Evolutionary conservation across 2,113 vertebrate genomes (phyloP).

Genomic region (Motacilla tschutschensis): DNA sequence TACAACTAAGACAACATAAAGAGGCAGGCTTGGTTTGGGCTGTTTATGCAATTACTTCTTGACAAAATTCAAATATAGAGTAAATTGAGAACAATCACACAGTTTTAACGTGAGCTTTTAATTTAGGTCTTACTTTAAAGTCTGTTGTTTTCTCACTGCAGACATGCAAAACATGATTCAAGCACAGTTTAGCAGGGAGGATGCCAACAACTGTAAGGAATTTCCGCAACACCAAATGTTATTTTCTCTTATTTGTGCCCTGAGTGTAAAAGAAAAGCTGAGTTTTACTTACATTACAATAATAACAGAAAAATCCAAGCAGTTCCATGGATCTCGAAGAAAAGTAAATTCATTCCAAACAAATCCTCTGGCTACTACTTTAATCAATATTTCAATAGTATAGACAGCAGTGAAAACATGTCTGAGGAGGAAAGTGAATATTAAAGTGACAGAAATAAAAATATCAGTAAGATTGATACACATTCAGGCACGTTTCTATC

Average conservation of each 20-base stretch:
- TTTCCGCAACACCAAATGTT: background rate
- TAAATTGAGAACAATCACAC: background rate
- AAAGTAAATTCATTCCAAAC: conserved; percentile 87
- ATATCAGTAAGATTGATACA: background rate
- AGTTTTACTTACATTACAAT: conserved; percentile 82
- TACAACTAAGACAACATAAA: background rate
- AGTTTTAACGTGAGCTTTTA: background rate
- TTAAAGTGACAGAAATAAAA: conserved; percentile 24
- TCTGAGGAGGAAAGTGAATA: conserved; percentile 68
- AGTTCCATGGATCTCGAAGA: conserved; percentile 92
- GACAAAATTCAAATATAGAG: background rate
- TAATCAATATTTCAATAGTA: conserved; percentile 86
- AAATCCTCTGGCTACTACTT: conserved; percentile 90
- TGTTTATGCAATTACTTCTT: background rate
- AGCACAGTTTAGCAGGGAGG: background rate
- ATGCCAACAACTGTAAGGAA: background rate
- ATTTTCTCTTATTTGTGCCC: background rate
- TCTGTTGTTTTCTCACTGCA: background rate
- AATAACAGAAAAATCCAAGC: conserved; percentile 86
- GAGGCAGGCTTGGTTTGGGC: background rate
- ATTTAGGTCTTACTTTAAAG: background rate
- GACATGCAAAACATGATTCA: background rate
- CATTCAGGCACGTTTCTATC: background rate
- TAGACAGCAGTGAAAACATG: conserved; percentile 86
- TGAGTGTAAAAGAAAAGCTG: background rate